Evolutionary conservation across 2,888 invertebrate genomes (phyloP), one percentile per base, ranked within the genome.

Genomic region (Glyphotaelius pellucidus): DNA sequence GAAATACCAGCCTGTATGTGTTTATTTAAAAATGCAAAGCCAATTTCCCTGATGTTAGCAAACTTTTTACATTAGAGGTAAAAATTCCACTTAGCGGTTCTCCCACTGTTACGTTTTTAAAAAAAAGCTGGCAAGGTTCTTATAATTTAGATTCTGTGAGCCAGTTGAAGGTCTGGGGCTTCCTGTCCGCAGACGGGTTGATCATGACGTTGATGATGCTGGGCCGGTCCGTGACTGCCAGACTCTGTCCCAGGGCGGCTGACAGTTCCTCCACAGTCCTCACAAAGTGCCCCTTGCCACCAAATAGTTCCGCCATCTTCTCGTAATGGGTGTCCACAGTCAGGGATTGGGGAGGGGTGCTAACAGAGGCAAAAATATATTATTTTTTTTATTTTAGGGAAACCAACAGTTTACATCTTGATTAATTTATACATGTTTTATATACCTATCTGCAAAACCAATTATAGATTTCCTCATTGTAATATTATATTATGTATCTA

Each of bases 181-280:
- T 99, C 93, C 99, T 97, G 94, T 98, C 98, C 25, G 99, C 98
- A 93, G 97, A 97, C 5, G 99, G 98, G 95, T 97, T 97, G 91
- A 99, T 99, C 94, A 98, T 97, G 38, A 99, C 97, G 95, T 99
- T 99, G 94, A 99, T 98, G 94, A 99, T 97, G 93, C 97, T 97
- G 0, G 99, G 99, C 92, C 97, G 97, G 95, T 98, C 97, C 1
- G 95, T 97, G 67, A 97, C 96, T 93, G 96, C 95, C 85, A 98
- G 95, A 3, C 98, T 97, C 93, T 96, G 96, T 93, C 96, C 96
- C 1, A 99, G 94, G 2, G 98, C 98, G 1, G 95, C 94, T 94
- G 97, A 96, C 85, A 99, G 96, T 94, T 99, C 98, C 0, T 97
- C 96, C 81, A 98, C 97, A 1, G 98, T 98, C 93, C 97, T 97